phyloP scores from a whole-genome alignment of 2,888 invertebrate species.

The Sesia apiformis region DNA sequence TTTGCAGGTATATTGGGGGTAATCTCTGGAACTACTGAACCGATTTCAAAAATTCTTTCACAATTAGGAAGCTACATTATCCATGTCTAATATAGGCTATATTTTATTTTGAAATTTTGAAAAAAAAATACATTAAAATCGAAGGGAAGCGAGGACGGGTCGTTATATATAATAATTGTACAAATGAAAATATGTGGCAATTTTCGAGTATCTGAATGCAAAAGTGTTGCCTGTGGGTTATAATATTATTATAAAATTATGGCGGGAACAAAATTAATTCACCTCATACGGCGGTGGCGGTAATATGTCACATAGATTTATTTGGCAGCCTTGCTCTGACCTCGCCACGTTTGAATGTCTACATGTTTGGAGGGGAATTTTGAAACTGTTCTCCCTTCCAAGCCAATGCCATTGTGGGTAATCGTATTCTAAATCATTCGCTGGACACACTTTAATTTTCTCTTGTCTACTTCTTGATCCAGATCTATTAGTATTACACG shows the following conservation, averaged over 20 bases:
- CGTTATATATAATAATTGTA: too few species aligned
- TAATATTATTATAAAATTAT: not conserved
- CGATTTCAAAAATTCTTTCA: too few species aligned
- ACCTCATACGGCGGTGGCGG: slow-evolving; percentile 78
- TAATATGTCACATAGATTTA: slow-evolving; percentile 79
- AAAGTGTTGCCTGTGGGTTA: too few species aligned
- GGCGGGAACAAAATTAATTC: slow-evolving; percentile 28
- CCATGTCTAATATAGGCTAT: too few species aligned
- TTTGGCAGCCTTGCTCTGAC: slow-evolving; percentile 71
- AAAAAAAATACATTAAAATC: too few species aligned
- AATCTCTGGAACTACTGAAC: too few species aligned
- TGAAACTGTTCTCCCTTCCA: slow-evolving; percentile 69
- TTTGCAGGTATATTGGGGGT: too few species aligned
- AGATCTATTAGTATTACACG: slow-evolving; percentile 65
- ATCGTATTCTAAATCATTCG: slow-evolving; percentile 68
- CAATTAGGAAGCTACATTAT: too few species aligned
- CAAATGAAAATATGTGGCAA: slow-evolving; percentile 1
- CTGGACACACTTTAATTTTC: slow-evolving; percentile 66
- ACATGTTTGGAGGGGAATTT: slow-evolving; percentile 65
- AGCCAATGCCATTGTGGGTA: slow-evolving; percentile 71
- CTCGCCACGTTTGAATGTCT: slow-evolving; percentile 64
- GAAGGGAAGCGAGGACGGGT: too few species aligned
- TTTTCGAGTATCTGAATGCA: too few species aligned
- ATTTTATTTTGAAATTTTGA: too few species aligned
- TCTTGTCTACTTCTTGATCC: slow-evolving; percentile 66